Base-by-base conservation (phyloP, 1,140 invertebrate species). In the Nautilus pompilius region DNA sequence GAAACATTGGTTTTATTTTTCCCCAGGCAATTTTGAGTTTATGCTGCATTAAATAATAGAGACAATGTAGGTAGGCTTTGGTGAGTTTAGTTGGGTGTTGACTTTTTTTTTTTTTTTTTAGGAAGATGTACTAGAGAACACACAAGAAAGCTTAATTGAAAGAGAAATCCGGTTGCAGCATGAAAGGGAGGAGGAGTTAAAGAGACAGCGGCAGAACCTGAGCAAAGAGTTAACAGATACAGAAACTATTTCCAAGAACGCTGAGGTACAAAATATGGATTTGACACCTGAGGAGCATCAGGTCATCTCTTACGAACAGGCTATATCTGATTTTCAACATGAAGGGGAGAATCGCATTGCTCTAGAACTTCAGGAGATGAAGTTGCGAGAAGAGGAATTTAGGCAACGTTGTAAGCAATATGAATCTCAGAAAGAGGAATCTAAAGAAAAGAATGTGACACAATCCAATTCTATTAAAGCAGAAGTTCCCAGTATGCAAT, bases 311-410 rank as follows among this genome's bases (percentile, higher is more conserved):
- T 75, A 78, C 46, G 74, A 78, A 46, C 69, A 73, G 26, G 72
- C 73, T 0, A 73, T 74, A 22, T 60, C 65, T 26, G 54, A 60
- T 24, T 69, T 58, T 32, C 60, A 71, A 28, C 73, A 75, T 57
- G 72, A 73, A 22, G 69, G 72, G 32, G 84, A 85, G 65, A 80
- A 78, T 46, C 76, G 80, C 41, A 86, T 86, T 41, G 84, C 84
- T 4, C 69, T 75, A 34, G 85, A 86, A 65, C 77, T 86, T 28
- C 68, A 83, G 22, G 82, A 85, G 64, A 71, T 82, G 66, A 72
- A 75, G 53, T 80, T 84, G 65, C 68, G 84, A 5, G 84, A 86
- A 63, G 84, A 84, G 26, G 84, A 85, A 58, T 69, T 85, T 5
- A 69, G 77, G 15, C 58, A 61, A 46, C 67, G n/a, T n/a, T n/a